A percentile compares a stretch with the other conserved stretches of the same genome.
Evolutionary conservation across 2,797 vertebrate species (phyloP).

Genomic region (Sarcophilus harrisii): DNA sequence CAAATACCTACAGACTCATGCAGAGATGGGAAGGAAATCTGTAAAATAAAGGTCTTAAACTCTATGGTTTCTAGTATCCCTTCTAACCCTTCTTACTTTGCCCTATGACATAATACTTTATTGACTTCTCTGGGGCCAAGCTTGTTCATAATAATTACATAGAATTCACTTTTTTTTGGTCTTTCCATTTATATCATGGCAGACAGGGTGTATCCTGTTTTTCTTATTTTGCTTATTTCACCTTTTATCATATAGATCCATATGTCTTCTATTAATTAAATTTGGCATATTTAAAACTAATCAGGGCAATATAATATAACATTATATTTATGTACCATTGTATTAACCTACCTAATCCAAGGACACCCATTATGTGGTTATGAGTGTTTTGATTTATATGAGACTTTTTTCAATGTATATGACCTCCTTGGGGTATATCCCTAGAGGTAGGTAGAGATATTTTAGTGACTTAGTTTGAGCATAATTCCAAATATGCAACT

Average conservation of each 20-base stretch:
- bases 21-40: not conserved
- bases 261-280: not conserved
- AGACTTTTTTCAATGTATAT: not conserved
- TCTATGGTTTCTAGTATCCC: not conserved
- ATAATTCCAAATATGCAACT: not conserved
- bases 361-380: not conserved
- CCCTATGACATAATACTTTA: not conserved
- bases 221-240: not conserved
- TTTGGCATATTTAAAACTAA: not conserved
- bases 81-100: not conserved
- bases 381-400: too few species aligned
- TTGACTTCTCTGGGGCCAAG: not conserved
- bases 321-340: not conserved
- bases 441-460: not conserved
- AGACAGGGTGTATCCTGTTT: not conserved
- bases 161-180: not conserved
- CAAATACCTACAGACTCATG: not conserved
- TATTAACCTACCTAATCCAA: not conserved
- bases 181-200: not conserved
- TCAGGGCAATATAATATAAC: not conserved
- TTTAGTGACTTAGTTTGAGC: not conserved
- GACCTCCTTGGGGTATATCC: not conserved
- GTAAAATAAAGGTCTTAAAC: not conserved
- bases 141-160: not conserved
- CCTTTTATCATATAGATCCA: not conserved